Evolutionary conservation across 2,797 vertebrate species (phyloP).

Genomic region (Myotis planiceps): DNA sequence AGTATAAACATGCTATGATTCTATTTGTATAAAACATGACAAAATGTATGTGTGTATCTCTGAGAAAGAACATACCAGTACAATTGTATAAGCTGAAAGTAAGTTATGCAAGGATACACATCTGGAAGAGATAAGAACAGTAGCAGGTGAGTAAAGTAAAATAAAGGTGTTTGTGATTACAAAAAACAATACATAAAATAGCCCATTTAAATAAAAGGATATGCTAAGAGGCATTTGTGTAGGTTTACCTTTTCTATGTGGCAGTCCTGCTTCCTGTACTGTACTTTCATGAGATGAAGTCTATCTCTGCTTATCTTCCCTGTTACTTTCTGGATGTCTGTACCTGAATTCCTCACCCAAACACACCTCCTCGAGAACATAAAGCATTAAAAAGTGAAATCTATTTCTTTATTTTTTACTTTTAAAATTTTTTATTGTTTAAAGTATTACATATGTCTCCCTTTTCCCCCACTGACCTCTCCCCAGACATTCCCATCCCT

Average conservation of each 20-base stretch:
- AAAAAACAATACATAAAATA: background rate
- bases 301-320: background rate
- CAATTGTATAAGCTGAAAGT: background rate
- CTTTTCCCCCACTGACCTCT: too few relatives aligned
- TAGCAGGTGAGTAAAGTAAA: background rate
- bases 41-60: background rate
- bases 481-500: too few relatives aligned
- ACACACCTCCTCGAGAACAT: background rate
- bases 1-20: background rate
- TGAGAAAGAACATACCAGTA: background rate
- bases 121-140: background rate
- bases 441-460: too few relatives aligned
- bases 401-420: background rate
- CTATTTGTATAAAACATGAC: background rate
- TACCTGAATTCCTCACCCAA: background rate
- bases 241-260: background rate
- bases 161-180: background rate
- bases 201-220: background rate
- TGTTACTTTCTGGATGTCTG: background rate
- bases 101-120: background rate
- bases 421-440: too few relatives aligned
- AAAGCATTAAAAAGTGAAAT: background rate
- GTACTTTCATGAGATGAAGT: background rate
- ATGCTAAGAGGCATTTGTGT: too few relatives aligned
- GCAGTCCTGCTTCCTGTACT: rapidly evolving